A percentile compares a stretch with the other conserved stretches of the same genome.
phyloP scores from a whole-genome alignment of 2,888 invertebrate genomes.

The Eugnorisma glareosa region DNA sequence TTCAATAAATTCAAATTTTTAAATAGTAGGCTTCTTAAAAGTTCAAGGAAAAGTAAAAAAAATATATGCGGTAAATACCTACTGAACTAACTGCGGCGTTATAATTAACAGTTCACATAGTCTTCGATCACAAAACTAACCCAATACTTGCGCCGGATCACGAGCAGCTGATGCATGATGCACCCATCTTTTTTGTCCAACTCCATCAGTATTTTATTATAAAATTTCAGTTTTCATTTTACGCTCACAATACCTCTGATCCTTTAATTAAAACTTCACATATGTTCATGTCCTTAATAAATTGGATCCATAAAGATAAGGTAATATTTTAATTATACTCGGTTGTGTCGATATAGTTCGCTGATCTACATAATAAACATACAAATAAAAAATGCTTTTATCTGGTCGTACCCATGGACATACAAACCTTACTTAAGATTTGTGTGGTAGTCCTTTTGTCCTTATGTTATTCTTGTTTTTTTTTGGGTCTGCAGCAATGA shows the following conservation, averaged over 20 bases:
- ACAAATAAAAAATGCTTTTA: constrained; percentile 33
- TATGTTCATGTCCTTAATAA: constrained; percentile 53
- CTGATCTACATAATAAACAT: constrained; percentile 35
- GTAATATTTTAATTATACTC: constrained; percentile 55
- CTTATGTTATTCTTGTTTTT: constrained; percentile 74
- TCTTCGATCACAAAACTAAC: constrained; percentile 19
- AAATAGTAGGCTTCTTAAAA: background rate
- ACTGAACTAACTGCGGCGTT: background rate
- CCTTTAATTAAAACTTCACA: constrained; percentile 58
- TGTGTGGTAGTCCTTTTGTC: constrained; percentile 70
- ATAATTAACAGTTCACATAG: background rate
- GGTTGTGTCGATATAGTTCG: constrained; percentile 36
- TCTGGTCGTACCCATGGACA: constrained; percentile 45
- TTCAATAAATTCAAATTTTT: background rate
- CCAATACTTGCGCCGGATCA: constrained; percentile 33
- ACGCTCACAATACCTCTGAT: constrained; percentile 40
- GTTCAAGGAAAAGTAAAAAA: background rate
- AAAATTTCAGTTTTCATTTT: constrained; percentile 45
- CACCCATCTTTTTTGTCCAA: constrained; percentile 38
- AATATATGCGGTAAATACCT: background rate
- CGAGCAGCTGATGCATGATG: constrained; percentile 60
- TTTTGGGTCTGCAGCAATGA: constrained; percentile 79
- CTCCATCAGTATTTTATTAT: constrained; percentile 34
- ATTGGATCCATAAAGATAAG: constrained; percentile 56
- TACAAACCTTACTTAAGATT: constrained; percentile 64